Base-by-base conservation (phyloP, 2,888 invertebrate species). In the Aspidiotus rigidus region DNA sequence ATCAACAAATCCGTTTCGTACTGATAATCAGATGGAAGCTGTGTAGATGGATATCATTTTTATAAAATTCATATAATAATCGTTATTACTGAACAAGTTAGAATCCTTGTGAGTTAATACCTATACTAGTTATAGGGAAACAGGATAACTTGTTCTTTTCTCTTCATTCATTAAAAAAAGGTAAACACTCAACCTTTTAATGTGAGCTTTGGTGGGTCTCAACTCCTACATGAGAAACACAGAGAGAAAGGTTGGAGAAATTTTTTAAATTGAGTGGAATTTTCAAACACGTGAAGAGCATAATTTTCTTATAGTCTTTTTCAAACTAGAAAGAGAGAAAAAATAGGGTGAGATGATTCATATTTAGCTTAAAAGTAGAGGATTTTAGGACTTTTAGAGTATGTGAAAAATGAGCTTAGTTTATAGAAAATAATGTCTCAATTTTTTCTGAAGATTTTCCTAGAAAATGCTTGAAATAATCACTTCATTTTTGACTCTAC, bases 101-200 rank as follows among this genome's bases (percentile, higher is more conserved):
- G 57, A 57, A 57, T 57, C 57, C 57, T 57, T 57, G 57, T 57
- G 57, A 57, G 57, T 57, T 57, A 15, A 57, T 57, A 57, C 57
- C 57, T 57, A 57, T 17, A 57, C 57, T 57, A 17, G 17, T n/a
- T 57, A 57, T 57, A 57, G 17, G 57, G 57, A 57, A 57, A 57
- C 57, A 57, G 57, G 57, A 57, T 57, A 57, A 57, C 57, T 17
- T 57, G 57, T 17, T 57, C 57, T 57, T 3, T 57, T 61, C 61
- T 61, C n/a, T 13, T 28, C 28, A 61, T 61, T 40, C 61, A 61
- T 61, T 61, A 28, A 28, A 28, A 11, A 61, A 61, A 61, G 39
- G 41, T 17, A 10, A 61, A 40, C 16, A 17, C 39, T 61, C 41
- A 28, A 13, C 39, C 40, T 61, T 61, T 61, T 61, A 61, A 61